Conservation (phyloP, 2,888 invertebrate species). For the Phortica okadai region DNA sequence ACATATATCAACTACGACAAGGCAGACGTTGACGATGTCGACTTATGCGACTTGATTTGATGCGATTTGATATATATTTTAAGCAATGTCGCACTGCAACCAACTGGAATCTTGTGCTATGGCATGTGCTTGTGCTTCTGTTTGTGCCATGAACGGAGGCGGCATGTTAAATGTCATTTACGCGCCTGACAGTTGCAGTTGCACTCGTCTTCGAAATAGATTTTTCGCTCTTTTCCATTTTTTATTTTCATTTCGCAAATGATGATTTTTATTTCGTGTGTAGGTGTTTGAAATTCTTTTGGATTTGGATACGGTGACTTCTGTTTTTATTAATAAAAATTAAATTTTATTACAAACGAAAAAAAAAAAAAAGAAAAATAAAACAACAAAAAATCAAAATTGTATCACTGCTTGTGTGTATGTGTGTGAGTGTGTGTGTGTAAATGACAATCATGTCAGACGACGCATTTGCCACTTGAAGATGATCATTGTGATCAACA, state of each 20-base stretch:
- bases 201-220: constrained; percentile 36
- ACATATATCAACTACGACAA: neutral
- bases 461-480: no score
- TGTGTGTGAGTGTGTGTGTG: no score
- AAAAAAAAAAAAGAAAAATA: constrained; percentile 9
- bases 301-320: constrained; percentile 4
- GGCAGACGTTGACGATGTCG: neutral
- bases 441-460: no score
- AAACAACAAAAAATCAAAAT: neutral
- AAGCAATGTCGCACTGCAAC: constrained; percentile 4
- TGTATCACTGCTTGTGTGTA: neutral
- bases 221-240: neutral
- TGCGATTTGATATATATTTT: constrained; percentile 19
- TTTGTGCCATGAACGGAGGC: neutral
- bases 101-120: neutral
- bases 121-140: neutral
- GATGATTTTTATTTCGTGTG: neutral
- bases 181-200: constrained; percentile 72
- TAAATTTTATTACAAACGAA: constrained; percentile 9
- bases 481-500: no score
- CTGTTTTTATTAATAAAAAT: constrained; percentile 20
- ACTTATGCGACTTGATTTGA: constrained; percentile 17
- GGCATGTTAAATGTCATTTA: constrained; percentile 74
- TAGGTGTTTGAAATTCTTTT: constrained; percentile 25
- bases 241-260: neutral